Evolutionary conservation across 1,140 invertebrate genomes (phyloP), one percentile per base, ranked within the genome.

Genomic region (Trachymyrmex cornetzi): DNA sequence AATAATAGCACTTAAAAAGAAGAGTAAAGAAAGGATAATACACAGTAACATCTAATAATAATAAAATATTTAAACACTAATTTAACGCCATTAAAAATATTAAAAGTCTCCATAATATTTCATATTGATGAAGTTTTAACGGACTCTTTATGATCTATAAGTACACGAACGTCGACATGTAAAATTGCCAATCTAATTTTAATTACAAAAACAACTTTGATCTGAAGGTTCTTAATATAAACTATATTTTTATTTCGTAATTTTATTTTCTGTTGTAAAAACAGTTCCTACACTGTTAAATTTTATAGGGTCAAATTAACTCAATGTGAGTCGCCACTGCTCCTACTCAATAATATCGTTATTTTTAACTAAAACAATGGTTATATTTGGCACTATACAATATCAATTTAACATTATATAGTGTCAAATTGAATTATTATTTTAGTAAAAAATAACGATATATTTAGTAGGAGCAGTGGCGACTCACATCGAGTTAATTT

Each of bases 141-240:
- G 5, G n/a, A 34, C 12, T 75, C 11, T 74, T 74, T 50, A 55
- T 12, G 2, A 4, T 55, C 24, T 30, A 64, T n/a, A 38, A 16
- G n/a, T 53, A 74, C 24, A n/a, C 9, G 6, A 4, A 38, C 38
- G 38, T 38, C 38, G 38, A 38, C 6, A 24, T 34, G 19, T 34
- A 74, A 55, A 30, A 30, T n/a, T 30, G 11, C 11, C n/a, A 74
- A 34, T 72, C 9, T 7, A 72, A 55, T 55, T 55, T 72, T 72
- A 72, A 55, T 14, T n/a, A 6, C 12, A 30, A 55, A 5, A 53
- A 53, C 24, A 3, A 72, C 3, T 53, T 16, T 5, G 16, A n/a
- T 27, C 16, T 16, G 6, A 9, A 27, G n/a, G 7, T 34, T 34
- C 6, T 34, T 34, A 16, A 57, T 53, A 19, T 14, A 55, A 30